Percentiles rank a stretch among this genome's conserved stretches.
Evolutionary conservation across 2,113 vertebrate genomes (phyloP).

Genomic region (Antigone vipio): DNA sequence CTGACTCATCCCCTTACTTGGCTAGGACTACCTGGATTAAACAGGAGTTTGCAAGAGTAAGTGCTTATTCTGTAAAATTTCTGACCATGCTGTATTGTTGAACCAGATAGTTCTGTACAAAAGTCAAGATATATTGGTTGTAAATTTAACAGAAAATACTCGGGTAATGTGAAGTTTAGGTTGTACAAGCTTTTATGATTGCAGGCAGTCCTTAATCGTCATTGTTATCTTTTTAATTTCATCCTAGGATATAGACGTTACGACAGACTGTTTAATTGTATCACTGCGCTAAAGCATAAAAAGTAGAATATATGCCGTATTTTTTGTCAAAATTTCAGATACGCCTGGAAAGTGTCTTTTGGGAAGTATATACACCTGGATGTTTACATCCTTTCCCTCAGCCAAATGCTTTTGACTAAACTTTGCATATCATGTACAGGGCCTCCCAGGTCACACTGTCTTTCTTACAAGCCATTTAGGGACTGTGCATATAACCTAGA

Average conservation of each 20-base stretch:
- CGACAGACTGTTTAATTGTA: not conserved
- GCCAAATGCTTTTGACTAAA: not conserved
- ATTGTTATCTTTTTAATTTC: not conserved
- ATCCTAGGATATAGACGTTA: not conserved
- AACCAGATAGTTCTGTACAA: not conserved
- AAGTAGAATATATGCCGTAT: not conserved
- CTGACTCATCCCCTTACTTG: not conserved
- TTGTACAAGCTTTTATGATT: not conserved
- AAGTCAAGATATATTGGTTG: not conserved
- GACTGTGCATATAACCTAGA: not conserved
- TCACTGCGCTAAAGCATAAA: not conserved
- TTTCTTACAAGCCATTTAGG: not conserved
- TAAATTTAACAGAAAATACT: not conserved
- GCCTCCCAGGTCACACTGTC: not conserved
- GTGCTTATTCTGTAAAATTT: not conserved
- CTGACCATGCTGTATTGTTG: not conserved
- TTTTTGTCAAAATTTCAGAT: not conserved
- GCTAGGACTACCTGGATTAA: not conserved
- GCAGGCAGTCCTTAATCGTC: not conserved
- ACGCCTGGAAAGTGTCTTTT: not conserved
- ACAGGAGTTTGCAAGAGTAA: not conserved
- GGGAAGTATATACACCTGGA: not conserved
- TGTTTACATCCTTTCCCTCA: not conserved
- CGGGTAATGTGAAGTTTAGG: not conserved
- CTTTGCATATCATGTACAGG: not conserved